These are phyloP conservation scores for Erynnis tages DNA, from an alignment of 2,888 invertebrate species.

Conservation along the genomic window DNA sequence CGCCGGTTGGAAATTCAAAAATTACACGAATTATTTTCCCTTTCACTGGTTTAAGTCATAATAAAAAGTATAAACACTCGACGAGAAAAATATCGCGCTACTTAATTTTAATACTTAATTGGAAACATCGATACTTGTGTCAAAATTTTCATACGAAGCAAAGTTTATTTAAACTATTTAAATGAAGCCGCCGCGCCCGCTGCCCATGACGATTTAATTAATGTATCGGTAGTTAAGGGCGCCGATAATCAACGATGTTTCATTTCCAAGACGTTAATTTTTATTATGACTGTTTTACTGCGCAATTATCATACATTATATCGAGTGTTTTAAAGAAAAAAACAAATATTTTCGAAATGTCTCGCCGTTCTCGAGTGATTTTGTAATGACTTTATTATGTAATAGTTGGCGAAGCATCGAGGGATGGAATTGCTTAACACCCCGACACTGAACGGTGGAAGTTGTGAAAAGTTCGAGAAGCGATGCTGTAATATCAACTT, in stretches of 20 bases:
- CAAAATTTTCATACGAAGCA: slow-evolving; percentile 9
- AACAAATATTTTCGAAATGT: slow-evolving; percentile 37
- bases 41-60: no score
- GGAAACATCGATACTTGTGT: slow-evolving; percentile 5
- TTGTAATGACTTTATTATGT: slow-evolving; percentile 12
- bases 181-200: slow-evolving; percentile 39
- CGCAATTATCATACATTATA: slow-evolving; percentile 42
- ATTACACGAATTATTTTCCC: neutral
- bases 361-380: slow-evolving; percentile 23
- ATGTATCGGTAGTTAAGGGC: slow-evolving; percentile 53
- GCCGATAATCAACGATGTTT: slow-evolving; percentile 53
- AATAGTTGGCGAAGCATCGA: slow-evolving; percentile 7
- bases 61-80: neutral
- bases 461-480: slow-evolving; percentile 58
- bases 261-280: slow-evolving; percentile 65
- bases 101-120: slow-evolving; percentile 1
- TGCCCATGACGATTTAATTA: slow-evolving; percentile 48
- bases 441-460: slow-evolving; percentile 40
- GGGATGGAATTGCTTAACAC: slow-evolving; percentile 42
- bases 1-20: neutral
- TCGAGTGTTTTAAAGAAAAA: slow-evolving; percentile 30
- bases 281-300: slow-evolving; percentile 50
- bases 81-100: neutral
- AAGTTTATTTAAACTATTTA: slow-evolving; percentile 38
- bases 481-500: slow-evolving; percentile 47